These are phyloP conservation scores for Osmerus eperlanus DNA, from an alignment of 2,113 vertebrate genomes.

Conservation along the genomic window DNA sequence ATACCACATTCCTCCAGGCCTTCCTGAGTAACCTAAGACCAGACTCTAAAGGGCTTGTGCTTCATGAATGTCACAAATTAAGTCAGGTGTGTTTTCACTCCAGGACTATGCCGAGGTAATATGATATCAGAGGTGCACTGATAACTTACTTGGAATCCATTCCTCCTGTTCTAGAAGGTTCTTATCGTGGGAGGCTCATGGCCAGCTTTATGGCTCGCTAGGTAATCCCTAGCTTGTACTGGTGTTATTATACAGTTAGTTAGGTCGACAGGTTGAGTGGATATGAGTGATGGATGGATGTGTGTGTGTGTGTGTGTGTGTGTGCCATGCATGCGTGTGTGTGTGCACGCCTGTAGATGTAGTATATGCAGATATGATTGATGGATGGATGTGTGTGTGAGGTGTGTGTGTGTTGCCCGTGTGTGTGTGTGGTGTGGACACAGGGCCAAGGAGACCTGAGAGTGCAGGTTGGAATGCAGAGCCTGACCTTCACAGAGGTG, in stretches of 20 bases:
- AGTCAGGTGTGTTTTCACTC: neutral
- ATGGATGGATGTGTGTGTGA: neutral
- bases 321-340: neutral
- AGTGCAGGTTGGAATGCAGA: neutral
- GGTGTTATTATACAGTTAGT: neutral
- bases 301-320: neutral
- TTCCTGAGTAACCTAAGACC: slow-evolving; percentile 5
- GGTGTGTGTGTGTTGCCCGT: slow-evolving; percentile 18
- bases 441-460: neutral
- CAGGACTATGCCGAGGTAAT: neutral
- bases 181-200: neutral
- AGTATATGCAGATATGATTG: neutral
- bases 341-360: slow-evolving; percentile 8
- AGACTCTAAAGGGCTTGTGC: neutral
- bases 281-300: neutral
- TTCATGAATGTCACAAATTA: slow-evolving; percentile 10
- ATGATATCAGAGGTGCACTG: neutral
- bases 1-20: neutral
- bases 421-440: slow-evolving; percentile 12
- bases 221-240: neutral
- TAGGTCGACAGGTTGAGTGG: neutral
- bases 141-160: neutral
- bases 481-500: neutral
- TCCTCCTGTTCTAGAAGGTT: neutral
- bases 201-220: neutral